Evolutionary conservation across 1,140 invertebrate species (phyloP), one percentile per base, ranked within the genome.

Genomic region (Stenopsyche tienmushanensis): DNA sequence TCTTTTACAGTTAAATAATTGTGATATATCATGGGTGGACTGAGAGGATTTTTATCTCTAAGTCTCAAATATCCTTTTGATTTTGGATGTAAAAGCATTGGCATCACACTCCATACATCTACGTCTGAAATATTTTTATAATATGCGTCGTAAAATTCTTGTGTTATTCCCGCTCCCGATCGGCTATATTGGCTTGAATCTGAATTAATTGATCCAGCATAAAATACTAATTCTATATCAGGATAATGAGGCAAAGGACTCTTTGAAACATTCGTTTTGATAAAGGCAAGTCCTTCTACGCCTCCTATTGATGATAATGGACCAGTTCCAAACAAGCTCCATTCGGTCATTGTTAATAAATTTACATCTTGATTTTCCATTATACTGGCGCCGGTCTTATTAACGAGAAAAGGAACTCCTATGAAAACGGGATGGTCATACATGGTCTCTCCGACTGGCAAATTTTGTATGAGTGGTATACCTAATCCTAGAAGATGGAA

Each of bases 381-480:
- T 73, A 70, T 70, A 72, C 67, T 63, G 39, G 71, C 70, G n/a
- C 75, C 73, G n/a, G 81, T 79, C 23, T 80, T 78, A 29, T 80
- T 83, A 15, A 85, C 77, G 20, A 84, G 69, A 53, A 86, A 87
- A 0, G 81, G 80, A 23, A 88, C 76, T 3, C 88, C 86, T 1
- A 86, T 79, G 65, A 88, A 88, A 15, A 84, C 84, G 8, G 90
- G 79, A 70, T 91, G 89, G 66, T 91, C 89, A 71, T 86, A 85
- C 55, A 90, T 72, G 17, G 83, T 87, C 62, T 84, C 75, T 0
- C 89, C 89, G 1, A 90, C 88, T 15, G 80, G 83, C 13, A 86
- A 74, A 47, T 88, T 82, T 68, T 86, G 73, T 0, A 90, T 72
- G 0, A 86, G 72, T 0, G 82, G 76, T 8, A 91, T 85, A 0